Conservation (phyloP, 2,797 vertebrate species). For the Siniperca scherzeri region DNA sequence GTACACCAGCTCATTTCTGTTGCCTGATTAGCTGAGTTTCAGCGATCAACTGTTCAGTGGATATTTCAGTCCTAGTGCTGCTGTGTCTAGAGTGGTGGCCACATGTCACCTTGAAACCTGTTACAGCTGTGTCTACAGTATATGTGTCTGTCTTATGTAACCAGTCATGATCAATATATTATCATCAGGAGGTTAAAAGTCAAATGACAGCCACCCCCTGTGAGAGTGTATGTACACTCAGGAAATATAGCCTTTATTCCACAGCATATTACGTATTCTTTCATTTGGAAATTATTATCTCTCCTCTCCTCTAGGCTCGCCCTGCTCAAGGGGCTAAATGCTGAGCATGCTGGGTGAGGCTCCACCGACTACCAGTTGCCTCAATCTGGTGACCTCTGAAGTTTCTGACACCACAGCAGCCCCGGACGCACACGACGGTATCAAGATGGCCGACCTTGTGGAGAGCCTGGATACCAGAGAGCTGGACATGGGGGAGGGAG, state of each 20-base stretch:
- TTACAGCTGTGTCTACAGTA: neutral
- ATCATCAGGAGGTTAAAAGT: conserved; percentile 12
- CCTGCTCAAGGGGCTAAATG: conserved; percentile 64
- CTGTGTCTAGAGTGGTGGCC: neutral
- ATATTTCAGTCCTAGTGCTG: neutral
- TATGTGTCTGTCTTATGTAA: conserved; percentile 4
- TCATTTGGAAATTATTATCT: neutral
- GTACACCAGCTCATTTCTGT: neutral
- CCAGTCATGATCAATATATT: neutral
- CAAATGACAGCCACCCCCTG: conserved; percentile 4
- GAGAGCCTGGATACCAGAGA: conserved; percentile 95
- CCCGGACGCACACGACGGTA: conserved; percentile 44
- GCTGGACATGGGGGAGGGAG: conserved; percentile 91
- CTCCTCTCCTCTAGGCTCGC: conserved; percentile 62
- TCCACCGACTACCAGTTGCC: conserved; percentile 78
- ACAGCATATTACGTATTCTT: neutral
- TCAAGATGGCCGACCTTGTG: conserved; percentile 90
- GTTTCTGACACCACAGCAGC: neutral
- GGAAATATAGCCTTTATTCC: neutral
- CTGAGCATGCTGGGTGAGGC: conserved; percentile 85
- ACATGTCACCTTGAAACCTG: conserved; percentile 5
- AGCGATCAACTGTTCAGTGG: neutral
- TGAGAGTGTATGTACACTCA: conserved; percentile 14
- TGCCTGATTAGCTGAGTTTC: neutral
- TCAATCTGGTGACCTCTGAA: conserved; percentile 87